phyloP scores from a whole-genome alignment of 2,113 vertebrate species.

The Pituophis catenifer region DNA sequence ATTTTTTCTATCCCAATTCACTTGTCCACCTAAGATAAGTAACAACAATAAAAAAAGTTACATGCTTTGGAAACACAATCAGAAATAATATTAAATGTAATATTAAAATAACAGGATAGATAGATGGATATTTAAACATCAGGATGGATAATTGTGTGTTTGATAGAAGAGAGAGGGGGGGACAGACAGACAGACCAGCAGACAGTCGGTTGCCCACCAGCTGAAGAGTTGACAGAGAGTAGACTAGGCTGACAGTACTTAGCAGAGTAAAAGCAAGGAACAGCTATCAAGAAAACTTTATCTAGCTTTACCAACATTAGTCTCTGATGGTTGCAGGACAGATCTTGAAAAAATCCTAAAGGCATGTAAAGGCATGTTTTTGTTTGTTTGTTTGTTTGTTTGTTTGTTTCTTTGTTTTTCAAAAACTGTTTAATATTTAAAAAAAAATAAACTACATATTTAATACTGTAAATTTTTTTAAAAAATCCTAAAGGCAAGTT shows the following conservation, averaged over 20 bases:
- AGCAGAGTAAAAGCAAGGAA: not conserved
- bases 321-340: not conserved
- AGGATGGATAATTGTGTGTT: not conserved
- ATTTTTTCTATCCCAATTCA: not conserved
- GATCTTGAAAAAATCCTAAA: not conserved
- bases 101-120: not conserved
- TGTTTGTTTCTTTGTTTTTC: too few species aligned
- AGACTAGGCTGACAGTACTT: not conserved
- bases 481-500: not conserved
- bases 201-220: not conserved
- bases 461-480: too few species aligned
- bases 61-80: not conserved
- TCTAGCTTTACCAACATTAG: not conserved
- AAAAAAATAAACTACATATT: too few species aligned
- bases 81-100: not conserved
- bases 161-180: not conserved
- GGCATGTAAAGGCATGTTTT: not conserved
- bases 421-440: too few species aligned
- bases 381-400: too few species aligned
- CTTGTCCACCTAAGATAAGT: not conserved
- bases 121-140: not conserved
- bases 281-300: not conserved
- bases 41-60: not conserved
- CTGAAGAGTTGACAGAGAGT: not conserved
- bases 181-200: not conserved